Base-by-base conservation (phyloP, 2,797 vertebrate species). In the Takifugu ocellatus region DNA sequence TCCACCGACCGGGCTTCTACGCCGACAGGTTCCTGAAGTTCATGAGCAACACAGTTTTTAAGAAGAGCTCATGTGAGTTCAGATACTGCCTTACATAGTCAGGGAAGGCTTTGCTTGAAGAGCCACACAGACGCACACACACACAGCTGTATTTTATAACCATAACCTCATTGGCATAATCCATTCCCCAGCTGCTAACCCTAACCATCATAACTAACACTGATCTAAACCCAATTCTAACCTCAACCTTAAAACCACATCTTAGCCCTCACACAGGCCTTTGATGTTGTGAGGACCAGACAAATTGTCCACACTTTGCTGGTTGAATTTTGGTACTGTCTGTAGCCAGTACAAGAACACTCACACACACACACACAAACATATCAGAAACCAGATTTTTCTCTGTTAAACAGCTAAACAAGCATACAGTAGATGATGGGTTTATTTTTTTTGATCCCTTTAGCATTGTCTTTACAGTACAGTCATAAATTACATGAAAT, bases 21-120 rank as follows among this genome's bases (percentile, higher is more conserved):
- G 97, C 96, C 0, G 96, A 99, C 58, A 89, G 97, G 61, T 99
- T 99, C 89, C 96, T 96, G 90, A 96, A 95, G 84, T 99, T 99
- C 87, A 99, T 99, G 96, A 98, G 93, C 84, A 94, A 78, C 86
- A 95, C 88, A 0, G 96, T 98, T 46, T 99, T 99, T 77, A 92
- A 92, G 84, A 99, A 98, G 90, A 95, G 92, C 65, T 96, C 95
- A 68, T 98, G 97, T 99, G 84, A 98, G 96, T 92, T 72, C 17
- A 49, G 25, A 59, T 60, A 14, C 65, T 74, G 60, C 84, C 79
- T 68, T 84, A 90, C 66, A 84, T 84, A 82, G 84, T 81, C 81
- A 84, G 56, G 44, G 21, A 9, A 59, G 45, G 60, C 47, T 11
- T 49, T 49, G 66, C 48, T 68, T 51, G 59, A 56, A 57, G 56